These are phyloP conservation scores for Tinamus guttatus DNA, from an alignment of 2,113 vertebrate species.

Conservation along the genomic window DNA sequence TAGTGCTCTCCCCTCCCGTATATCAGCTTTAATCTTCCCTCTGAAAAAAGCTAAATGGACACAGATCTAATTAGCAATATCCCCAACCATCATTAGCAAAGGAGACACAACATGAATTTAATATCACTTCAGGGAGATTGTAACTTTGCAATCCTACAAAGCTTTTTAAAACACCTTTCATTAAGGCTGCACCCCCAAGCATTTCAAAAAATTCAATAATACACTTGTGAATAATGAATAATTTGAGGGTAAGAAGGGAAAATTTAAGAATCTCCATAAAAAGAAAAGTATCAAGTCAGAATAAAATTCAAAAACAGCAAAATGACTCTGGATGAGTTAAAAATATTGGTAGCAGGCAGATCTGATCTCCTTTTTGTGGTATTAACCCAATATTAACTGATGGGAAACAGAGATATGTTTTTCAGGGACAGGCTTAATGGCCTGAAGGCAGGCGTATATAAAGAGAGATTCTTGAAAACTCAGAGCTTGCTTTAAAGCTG, in stretches of 20 bases:
- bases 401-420: not conserved
- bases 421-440: not conserved
- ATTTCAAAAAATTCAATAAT: not conserved
- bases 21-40: not conserved
- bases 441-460: not conserved
- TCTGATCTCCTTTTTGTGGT: not conserved
- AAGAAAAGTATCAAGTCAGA: not conserved
- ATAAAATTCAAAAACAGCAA: not conserved
- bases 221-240: not conserved
- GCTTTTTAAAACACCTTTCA: not conserved
- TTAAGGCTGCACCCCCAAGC: conserved; percentile 1
- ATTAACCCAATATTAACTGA: not conserved
- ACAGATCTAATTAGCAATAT: conserved; percentile 16
- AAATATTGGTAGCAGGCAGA: not conserved
- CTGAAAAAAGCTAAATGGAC: not conserved
- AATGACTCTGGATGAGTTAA: not conserved
- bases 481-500: not conserved
- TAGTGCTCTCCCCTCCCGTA: not conserved
- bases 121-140: conserved; percentile 25
- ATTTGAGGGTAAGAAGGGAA: not conserved
- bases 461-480: not conserved
- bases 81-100: not conserved
- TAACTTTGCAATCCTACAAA: not conserved
- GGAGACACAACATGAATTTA: not conserved
- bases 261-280: not conserved